Base-by-base conservation (phyloP, 2,797 vertebrate species). In the Hybognathus amarus region DNA sequence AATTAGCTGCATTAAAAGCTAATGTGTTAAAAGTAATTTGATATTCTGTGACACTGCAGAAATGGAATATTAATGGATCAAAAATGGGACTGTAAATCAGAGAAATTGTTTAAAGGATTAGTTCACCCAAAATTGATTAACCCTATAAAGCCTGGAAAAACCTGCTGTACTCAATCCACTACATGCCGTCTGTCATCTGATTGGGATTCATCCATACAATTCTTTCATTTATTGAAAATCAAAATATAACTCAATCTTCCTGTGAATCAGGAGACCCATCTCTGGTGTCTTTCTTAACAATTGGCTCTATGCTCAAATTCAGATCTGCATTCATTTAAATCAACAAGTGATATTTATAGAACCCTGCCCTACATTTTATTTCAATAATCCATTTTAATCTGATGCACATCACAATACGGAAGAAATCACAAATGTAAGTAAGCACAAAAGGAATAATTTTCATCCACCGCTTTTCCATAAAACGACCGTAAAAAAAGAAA, bases 1-100 rank as follows among this genome's bases (percentile, higher is more conserved):
- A 79, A 71, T 83, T 78, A 70, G n/a, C 47, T 77, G 22, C 40
- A 76, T 80, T 73, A 66, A 45, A 54, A 20, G 69, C 73, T 79
- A 56, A 68, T 80, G 80, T n/a, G 30, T 20, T 73, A 68, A 70
- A n/a, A 36, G 24, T 69, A 69, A 78, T 83, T 47, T 80, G 64
- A 47, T 76, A 27, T 36, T 30, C 61, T 24, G 24, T 47, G 38
- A 77, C 74, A 64, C 45, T 30, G 17, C 22, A 54, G 11, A 71
- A 81, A 47, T 36, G 52, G 18, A 73, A 73, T 73, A 22, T 77
- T 77, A 77, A 77, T 77, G 59, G 40, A 45, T 20, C 38, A 77
- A 42, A 63, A 63, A 30, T 20, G 30, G 22, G 22, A 45, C 54
- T 3, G 33, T 77, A 64, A 63, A 45, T 77, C 24, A 64, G 40